Conservation (phyloP, 2,113 vertebrate species). For the Solea solea region DNA sequence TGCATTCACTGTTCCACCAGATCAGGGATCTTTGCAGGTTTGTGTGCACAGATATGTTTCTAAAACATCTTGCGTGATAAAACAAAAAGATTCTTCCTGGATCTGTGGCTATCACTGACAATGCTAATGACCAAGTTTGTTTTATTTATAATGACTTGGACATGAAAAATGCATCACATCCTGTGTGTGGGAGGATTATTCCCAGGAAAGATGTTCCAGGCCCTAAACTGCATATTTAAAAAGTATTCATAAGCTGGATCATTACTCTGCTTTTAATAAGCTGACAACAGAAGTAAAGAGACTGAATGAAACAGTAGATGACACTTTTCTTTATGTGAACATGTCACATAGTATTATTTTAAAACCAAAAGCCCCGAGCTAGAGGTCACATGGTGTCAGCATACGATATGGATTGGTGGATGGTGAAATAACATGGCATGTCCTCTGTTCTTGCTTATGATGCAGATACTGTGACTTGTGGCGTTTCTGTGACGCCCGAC, state of each 20-base stretch:
- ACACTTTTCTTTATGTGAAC: slow-evolving; percentile 58
- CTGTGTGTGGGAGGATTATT: slow-evolving; percentile 16
- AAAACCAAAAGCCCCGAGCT: slow-evolving; percentile 40
- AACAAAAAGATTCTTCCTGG: too few species aligned
- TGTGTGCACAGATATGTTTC: not conserved
- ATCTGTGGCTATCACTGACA: not conserved
- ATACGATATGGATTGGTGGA: slow-evolving; percentile 33
- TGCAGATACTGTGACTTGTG: slow-evolving; percentile 60
- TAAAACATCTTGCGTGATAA: too few species aligned
- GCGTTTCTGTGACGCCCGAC: slow-evolving; percentile 38
- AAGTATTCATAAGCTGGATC: slow-evolving; percentile 35
- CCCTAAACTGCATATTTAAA: slow-evolving; percentile 17
- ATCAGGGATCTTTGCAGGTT: slow-evolving; percentile 31
- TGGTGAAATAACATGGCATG: slow-evolving; percentile 62
- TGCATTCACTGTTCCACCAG: slow-evolving; percentile 36
- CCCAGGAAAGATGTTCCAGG: slow-evolving; percentile 25
- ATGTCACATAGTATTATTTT: slow-evolving; percentile 55
- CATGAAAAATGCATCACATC: slow-evolving; percentile 32
- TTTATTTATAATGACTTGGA: slow-evolving; percentile 17
- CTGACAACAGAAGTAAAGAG: slow-evolving; percentile 32
- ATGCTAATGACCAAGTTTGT: not conserved
- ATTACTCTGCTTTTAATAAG: slow-evolving; percentile 30
- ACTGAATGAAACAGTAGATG: slow-evolving; percentile 33
- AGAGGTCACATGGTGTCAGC: slow-evolving; percentile 42
- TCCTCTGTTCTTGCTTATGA: slow-evolving; percentile 59